phyloP scores from a whole-genome alignment of 2,888 invertebrate genomes.

The Dinocampus coccinellae region DNA sequence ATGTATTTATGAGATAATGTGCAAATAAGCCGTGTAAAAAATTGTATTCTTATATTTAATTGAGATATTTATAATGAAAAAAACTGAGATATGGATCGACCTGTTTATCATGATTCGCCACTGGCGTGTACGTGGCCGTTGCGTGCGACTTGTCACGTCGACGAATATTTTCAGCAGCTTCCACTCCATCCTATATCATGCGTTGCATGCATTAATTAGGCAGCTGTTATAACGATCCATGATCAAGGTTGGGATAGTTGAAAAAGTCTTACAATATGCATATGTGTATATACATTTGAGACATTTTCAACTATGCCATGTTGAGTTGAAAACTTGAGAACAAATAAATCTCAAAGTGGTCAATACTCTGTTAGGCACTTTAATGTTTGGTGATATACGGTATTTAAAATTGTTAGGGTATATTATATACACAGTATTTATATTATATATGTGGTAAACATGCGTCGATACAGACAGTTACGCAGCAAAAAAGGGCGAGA shows the following conservation, averaged over 20 bases:
- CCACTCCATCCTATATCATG: slow-evolving; percentile 68
- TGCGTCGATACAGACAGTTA: neutral
- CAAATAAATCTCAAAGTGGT: neutral
- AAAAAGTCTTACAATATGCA: slow-evolving; percentile 44
- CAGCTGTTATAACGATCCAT: slow-evolving; percentile 65
- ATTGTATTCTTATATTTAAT: slow-evolving; percentile 15
- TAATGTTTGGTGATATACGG: slow-evolving; percentile 1
- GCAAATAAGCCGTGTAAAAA: slow-evolving; percentile 25
- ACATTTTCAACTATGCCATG: neutral
- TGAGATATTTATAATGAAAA: slow-evolving; percentile 37
- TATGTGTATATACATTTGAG: neutral
- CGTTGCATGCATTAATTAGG: slow-evolving; percentile 67
- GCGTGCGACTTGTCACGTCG: slow-evolving; percentile 66
- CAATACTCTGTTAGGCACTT: neutral
- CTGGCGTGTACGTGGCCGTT: slow-evolving; percentile 67
- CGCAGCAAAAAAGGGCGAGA: slow-evolving; percentile 23
- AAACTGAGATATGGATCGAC: slow-evolving; percentile 67
- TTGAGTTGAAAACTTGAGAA: neutral
- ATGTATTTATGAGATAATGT: slow-evolving; percentile 28
- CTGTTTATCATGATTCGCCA: slow-evolving; percentile 68
- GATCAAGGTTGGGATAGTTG: slow-evolving; percentile 56
- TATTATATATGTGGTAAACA: neutral
- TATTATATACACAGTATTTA: neutral
- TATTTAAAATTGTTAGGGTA: slow-evolving; percentile 22
- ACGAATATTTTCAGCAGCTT: slow-evolving; percentile 66